phyloP scores from a whole-genome alignment of 2,797 vertebrate genomes.

The Nothura maculosa region DNA sequence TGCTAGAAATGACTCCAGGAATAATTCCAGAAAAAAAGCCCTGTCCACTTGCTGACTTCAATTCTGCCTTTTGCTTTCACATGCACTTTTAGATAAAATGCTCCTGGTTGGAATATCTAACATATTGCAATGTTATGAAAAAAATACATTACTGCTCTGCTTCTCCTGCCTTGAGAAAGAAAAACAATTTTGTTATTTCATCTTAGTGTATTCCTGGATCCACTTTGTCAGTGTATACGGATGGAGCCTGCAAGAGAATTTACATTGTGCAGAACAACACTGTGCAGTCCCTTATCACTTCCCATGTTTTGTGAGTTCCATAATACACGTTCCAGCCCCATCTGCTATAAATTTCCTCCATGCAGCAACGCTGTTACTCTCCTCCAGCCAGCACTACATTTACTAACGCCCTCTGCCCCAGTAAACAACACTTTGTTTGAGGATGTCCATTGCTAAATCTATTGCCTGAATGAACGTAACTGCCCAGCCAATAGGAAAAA shows the following conservation, averaged over 20 bases:
- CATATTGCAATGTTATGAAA: neutral
- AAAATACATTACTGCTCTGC: neutral
- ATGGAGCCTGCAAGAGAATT: neutral
- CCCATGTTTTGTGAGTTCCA: neutral
- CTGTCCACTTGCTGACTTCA: slow-evolving; percentile 68
- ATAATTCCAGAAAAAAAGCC: slow-evolving; percentile 63
- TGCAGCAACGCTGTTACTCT: neutral
- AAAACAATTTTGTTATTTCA: slow-evolving; percentile 1
- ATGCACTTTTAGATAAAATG: slow-evolving; percentile 49
- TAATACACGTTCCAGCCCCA: neutral
- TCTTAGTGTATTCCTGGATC: neutral
- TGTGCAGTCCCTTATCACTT: slow-evolving; percentile 16
- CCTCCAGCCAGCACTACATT: neutral
- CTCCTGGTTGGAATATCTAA: slow-evolving; percentile 39
- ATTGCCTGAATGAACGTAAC: neutral
- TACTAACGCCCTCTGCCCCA: neutral
- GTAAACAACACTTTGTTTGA: neutral
- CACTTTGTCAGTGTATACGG: neutral
- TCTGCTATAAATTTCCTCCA: neutral
- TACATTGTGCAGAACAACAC: neutral
- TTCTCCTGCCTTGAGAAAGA: slow-evolving; percentile 24
- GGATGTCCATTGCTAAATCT: neutral
- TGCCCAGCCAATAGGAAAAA: slow-evolving; percentile 54
- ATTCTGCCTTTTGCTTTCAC: slow-evolving; percentile 43
- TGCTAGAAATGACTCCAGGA: slow-evolving; percentile 56